Base-by-base conservation (phyloP, 2,888 invertebrate genomes). In the Lithophane semibrunnea region DNA sequence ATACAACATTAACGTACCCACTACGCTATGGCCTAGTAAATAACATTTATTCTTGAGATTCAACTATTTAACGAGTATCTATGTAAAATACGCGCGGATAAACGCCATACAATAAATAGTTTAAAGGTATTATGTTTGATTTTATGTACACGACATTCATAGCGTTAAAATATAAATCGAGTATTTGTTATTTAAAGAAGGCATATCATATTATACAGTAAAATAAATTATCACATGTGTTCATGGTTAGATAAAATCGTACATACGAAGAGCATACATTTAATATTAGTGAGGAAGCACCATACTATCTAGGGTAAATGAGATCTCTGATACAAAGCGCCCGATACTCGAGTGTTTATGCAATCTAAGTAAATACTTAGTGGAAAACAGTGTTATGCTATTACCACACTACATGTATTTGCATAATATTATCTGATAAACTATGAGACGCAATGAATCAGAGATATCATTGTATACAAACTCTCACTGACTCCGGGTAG, bases 1-100 rank as follows among this genome's bases (percentile, higher is more conserved):
- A 70, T 79, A 67, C 54, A 77, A 80, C 76, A 86, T 73, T 61
- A 63, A 73, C 54, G 54, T 77, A 73, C 29, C 52, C 70, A 76
- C 75, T 73, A 73, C 13, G 60, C 75, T 85, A 83, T 37, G 54
- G 37, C 47, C 76, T 85, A 83, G 56, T 80, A 84, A 84, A 81
- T 83, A 86, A 83, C 83, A 83, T 77, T 77, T 79, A 80, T 80
- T 54, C 68, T 85, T 86, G 87, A 87, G 87, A 87, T 87, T 87
- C 88, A 80, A 73, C 69, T 85, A 83, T 70, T 75, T 76, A 78
- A 78, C 82, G 69, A 82, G 66, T 71, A 82, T 56, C 54, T 83
- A 86, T 42, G 24, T 78, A 74, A 75, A 67, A 82, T 73, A 77
- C 73, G 37, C 74, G 61, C 68, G 60, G 24, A 71, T 61, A 74